These are phyloP conservation scores for Maniola hyperantus DNA, from an alignment of 2,888 invertebrate genomes.

Conservation along the genomic window DNA sequence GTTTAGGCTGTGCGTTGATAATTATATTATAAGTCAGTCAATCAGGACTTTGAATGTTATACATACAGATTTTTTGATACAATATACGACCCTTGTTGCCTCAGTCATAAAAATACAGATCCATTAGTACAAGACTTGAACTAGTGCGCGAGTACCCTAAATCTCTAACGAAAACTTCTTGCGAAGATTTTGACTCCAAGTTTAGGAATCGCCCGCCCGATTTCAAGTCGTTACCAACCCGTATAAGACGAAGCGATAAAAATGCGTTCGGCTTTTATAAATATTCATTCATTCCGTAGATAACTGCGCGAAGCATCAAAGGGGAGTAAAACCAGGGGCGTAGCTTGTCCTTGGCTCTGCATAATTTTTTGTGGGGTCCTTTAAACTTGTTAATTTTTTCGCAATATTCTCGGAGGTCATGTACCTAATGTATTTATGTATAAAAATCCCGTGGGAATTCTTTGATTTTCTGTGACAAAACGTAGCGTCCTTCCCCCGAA, in stretches of 20 bases:
- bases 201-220: conserved; percentile 51
- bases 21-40: no score
- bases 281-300: conserved; percentile 67
- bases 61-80: no score
- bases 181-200: conserved; percentile 49
- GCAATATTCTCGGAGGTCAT: no score
- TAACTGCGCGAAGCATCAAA: conserved; percentile 42
- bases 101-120: not conserved
- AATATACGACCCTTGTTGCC: no score
- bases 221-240: conserved; percentile 51
- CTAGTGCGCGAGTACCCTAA: conserved; percentile 44
- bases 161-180: conserved; percentile 67
- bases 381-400: not conserved
- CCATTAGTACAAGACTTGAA: not conserved
- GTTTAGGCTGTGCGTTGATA: no score
- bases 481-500: no score
- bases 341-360: not conserved
- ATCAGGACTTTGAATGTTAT: no score
- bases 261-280: conserved; percentile 65
- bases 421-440: no score
- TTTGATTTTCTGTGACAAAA: no score
- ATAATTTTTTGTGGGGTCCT: not conserved
- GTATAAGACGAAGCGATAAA: conserved; percentile 65
- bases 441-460: no score
- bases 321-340: conserved; percentile 41